Evolutionary conservation across 2,888 invertebrate species (phyloP).

Genomic region (Hemistola chrysoprasaria): DNA sequence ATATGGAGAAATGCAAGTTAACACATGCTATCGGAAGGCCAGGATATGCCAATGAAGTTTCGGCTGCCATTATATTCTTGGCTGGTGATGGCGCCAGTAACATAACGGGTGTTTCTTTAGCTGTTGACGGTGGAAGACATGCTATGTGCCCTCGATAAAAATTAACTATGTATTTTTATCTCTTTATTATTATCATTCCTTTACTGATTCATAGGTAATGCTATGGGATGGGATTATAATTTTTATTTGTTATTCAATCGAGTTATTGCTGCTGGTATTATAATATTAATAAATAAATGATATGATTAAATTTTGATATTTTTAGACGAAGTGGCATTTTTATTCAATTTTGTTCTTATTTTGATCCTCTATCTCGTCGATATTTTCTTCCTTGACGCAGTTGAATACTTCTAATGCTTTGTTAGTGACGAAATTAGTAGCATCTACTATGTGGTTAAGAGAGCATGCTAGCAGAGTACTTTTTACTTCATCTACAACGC

Average conservation of each 20-base stretch:
- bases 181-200: constrained; percentile 2
- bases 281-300: no score
- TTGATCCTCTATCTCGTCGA: constrained; percentile 4
- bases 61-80: constrained; percentile 92
- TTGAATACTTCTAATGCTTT: constrained; percentile 39
- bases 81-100: constrained; percentile 92
- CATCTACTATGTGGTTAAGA: constrained; percentile 42
- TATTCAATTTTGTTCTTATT: not conserved
- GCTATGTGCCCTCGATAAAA: constrained; percentile 90
- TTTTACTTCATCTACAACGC: constrained; percentile 39
- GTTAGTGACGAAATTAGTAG: constrained; percentile 36
- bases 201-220: no score
- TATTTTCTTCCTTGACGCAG: constrained; percentile 37
- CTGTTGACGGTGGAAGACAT: constrained; percentile 94
- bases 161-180: not conserved
- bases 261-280: no score
- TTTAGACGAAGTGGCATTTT: no score
- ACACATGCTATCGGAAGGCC: constrained; percentile 95
- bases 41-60: constrained; percentile 91
- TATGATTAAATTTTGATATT: no score
- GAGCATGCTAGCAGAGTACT: constrained; percentile 41
- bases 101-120: constrained; percentile 90
- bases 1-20: constrained; percentile 88
- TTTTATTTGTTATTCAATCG: no score
- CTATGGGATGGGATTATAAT: no score